A percentile compares a stretch with the other conserved stretches of the same genome.
phyloP scores from a whole-genome alignment of 1,140 invertebrate genomes.

The Vollenhovia emeryi region DNA sequence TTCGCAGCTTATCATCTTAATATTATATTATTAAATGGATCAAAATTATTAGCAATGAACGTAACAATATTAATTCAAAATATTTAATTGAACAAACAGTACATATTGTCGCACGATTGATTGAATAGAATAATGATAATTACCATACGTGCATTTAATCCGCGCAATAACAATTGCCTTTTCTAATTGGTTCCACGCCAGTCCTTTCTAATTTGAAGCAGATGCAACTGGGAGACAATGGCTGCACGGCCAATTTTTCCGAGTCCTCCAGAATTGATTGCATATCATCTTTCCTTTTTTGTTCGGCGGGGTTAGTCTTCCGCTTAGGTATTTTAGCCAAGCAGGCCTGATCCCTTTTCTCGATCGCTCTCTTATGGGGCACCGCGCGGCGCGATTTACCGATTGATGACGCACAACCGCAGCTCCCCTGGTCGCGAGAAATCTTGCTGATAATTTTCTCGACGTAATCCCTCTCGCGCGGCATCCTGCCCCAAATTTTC shows the following conservation, averaged over 20 bases:
- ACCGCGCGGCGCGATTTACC: background rate
- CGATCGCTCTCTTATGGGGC: background rate
- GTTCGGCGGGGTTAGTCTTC: constrained; percentile 3
- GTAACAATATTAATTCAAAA: background rate
- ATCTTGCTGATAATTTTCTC: background rate
- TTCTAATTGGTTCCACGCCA: background rate
- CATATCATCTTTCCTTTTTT: background rate
- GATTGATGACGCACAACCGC: background rate
- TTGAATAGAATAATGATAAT: constrained; percentile 14
- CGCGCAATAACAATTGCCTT: constrained; percentile 47
- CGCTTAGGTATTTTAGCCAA: constrained; percentile 61
- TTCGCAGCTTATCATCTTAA: background rate
- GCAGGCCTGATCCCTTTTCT: constrained; percentile 58
- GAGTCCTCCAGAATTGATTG: background rate
- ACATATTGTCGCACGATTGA: background rate
- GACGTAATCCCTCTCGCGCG: background rate
- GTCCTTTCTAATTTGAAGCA: constrained; percentile 16
- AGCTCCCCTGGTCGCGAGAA: background rate
- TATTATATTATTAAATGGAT: background rate
- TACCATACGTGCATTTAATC: background rate
- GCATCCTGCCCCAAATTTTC: background rate
- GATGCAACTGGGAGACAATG: constrained; percentile 23
- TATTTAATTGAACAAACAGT: background rate
- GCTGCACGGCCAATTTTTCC: background rate
- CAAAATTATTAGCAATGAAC: constrained; percentile 14